These are phyloP conservation scores for Carassius gibelio DNA, from an alignment of 2,113 vertebrate species.

Conservation along the genomic window DNA sequence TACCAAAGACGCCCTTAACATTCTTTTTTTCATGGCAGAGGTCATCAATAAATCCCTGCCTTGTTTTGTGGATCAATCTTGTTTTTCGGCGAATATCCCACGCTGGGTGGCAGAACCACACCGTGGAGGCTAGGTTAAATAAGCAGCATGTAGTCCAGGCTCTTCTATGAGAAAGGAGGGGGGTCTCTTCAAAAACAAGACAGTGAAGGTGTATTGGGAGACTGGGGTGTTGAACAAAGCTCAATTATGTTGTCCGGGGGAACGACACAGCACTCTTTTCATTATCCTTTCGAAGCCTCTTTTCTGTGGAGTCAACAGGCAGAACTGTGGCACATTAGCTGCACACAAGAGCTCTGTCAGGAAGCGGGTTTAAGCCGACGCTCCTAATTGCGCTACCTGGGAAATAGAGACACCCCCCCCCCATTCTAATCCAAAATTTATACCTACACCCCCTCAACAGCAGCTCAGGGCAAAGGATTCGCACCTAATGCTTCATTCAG, in stretches of 20 bases:
- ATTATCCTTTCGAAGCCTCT: slow-evolving; percentile 47
- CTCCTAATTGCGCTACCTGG: slow-evolving; percentile 71
- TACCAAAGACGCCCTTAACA: slow-evolving; percentile 30
- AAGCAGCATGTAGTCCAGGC: slow-evolving; percentile 39
- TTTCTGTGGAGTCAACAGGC: slow-evolving; percentile 54
- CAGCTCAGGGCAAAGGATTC: slow-evolving; percentile 66
- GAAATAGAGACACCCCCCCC: slow-evolving; percentile 59
- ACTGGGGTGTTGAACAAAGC: slow-evolving; percentile 55
- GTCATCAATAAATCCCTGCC: slow-evolving; percentile 53
- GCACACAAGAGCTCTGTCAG: slow-evolving; percentile 52
- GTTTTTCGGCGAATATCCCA: slow-evolving; percentile 23
- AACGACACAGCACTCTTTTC: slow-evolving; percentile 52
- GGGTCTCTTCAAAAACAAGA: slow-evolving; percentile 47
- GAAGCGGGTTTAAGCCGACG: slow-evolving; percentile 53
- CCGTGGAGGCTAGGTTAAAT: slow-evolving; percentile 40
- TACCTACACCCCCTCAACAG: slow-evolving; percentile 61
- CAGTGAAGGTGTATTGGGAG: slow-evolving; percentile 51
- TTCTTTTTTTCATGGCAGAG: slow-evolving; percentile 5
- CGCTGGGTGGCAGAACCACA: slow-evolving; percentile 26
- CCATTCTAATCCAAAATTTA: slow-evolving; percentile 66
- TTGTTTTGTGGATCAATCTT: slow-evolving; percentile 46
- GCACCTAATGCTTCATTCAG: slow-evolving; percentile 63
- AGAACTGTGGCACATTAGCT: slow-evolving; percentile 48
- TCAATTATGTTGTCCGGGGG: slow-evolving; percentile 55
- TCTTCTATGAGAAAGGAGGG: slow-evolving; percentile 24